phyloP scores from a whole-genome alignment of 2,113 vertebrate species.

The Potamarius usumacintae region DNA sequence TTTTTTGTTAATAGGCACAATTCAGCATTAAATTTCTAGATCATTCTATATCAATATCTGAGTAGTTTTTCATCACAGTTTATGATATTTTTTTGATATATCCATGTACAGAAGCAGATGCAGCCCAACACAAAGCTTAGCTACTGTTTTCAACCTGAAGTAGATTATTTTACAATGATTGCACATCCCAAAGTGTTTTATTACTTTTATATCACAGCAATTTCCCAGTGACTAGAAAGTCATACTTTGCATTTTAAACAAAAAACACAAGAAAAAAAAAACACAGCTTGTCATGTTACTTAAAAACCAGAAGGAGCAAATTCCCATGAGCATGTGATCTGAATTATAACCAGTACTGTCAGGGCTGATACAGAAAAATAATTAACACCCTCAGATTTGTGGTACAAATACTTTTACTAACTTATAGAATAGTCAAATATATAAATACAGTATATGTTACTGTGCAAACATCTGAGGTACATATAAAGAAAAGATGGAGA shows the following conservation, averaged over 20 bases:
- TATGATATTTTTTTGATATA: not conserved
- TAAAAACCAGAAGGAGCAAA: not conserved
- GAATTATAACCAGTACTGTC: not conserved
- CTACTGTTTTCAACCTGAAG: too few relatives aligned
- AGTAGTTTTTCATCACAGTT: not conserved
- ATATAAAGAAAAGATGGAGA: too few relatives aligned
- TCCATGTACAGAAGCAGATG: not conserved
- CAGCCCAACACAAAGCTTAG: too few relatives aligned
- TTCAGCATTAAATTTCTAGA: not conserved
- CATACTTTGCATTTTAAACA: too few relatives aligned
- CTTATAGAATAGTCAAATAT: not conserved
- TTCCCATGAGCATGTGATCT: not conserved
- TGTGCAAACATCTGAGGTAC: too few relatives aligned
- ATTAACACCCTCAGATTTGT: not conserved
- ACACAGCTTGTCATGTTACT: not conserved
- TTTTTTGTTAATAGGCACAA: not conserved
- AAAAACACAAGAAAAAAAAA: too few relatives aligned
- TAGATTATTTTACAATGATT: too few relatives aligned
- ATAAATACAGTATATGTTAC: too few relatives aligned
- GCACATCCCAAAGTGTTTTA: too few relatives aligned
- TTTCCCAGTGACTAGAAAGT: not conserved
- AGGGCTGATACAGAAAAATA: not conserved
- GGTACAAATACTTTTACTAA: not conserved
- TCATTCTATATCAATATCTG: not conserved
- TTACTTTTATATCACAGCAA: not conserved